A percentile compares a stretch with the other conserved stretches of the same genome.
Conservation (phyloP, 2,888 invertebrate genomes). For the Drosophila leonis region DNA sequence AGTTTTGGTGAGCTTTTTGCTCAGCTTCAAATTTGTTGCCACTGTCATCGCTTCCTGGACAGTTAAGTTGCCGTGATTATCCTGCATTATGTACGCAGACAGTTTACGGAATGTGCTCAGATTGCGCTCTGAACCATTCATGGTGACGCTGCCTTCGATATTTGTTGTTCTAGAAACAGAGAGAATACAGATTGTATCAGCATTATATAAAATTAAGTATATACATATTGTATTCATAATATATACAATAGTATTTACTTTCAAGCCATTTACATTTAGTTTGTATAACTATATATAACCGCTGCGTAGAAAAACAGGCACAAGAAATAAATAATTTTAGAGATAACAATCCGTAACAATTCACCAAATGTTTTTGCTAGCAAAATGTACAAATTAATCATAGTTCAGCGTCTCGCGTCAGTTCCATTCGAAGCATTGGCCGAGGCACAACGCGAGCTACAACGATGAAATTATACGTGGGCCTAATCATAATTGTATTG, state of each 20-base stretch:
- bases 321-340: too few relatives aligned
- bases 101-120: conserved; percentile 95
- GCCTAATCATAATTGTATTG: too few relatives aligned
- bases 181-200: background rate
- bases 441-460: too few relatives aligned
- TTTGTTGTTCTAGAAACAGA: conserved; percentile 89
- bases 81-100: conserved; percentile 98
- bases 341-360: too few relatives aligned
- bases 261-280: conserved; percentile 1
- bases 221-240: conserved; percentile 1
- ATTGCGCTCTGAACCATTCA: conserved; percentile 93
- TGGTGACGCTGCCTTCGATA: conserved; percentile 93
- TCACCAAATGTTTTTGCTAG: too few relatives aligned
- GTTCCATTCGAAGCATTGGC: too few relatives aligned
- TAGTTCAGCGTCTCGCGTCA: too few relatives aligned
- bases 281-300: too few relatives aligned
- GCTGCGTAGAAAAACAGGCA: too few relatives aligned
- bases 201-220: background rate
- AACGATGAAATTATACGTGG: too few relatives aligned
- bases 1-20: conserved; percentile 89
- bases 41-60: conserved; percentile 98
- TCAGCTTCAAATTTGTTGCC: conserved; percentile 95
- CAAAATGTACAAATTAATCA: too few relatives aligned
- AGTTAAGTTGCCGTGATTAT: conserved; percentile 96
- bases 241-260: conserved; percentile 6